Evolutionary conservation across 1,140 invertebrate genomes (phyloP), one percentile per base, ranked within the genome.

Genomic region (Pseudomyrmex pallidus): DNA sequence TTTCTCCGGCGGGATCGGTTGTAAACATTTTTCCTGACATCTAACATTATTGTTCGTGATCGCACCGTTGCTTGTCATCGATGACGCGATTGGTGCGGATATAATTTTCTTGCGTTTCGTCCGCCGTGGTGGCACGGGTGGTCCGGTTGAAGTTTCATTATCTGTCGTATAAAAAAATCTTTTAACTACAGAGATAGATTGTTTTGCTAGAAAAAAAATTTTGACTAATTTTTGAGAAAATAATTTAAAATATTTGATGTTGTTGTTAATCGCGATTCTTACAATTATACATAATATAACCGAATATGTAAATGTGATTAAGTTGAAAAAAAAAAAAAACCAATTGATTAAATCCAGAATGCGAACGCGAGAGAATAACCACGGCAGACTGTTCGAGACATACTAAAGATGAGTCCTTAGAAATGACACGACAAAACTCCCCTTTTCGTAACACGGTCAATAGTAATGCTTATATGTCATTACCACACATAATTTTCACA

Each of bases 101-200:
- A 87, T 86, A n/a, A 13, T 80, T 35, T 35, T 35, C 89, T 91
- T 94, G 50, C 89, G 90, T 88, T 90, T 94, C 46, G 86, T 92
- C 63, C 93, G 91, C 62, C 92, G 92, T 25, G 92, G 93, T 67
- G 94, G 94, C 62, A 94, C 90, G 35, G 93, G 92, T 78, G 94
- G 94, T 59, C 90, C 68, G 61, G 77, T 73, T 72, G 68, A 73
- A 78, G 82, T 74, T 91, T 68, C 25, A 20, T 59, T 72, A 80
- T 80, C 76, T 80, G 66, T 2, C 17, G 25, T 13, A 35, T n/a
- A 15, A 25, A 50, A 25, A 59, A 2, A 72, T 61, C 20, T 48
- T 3, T 2, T 1, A 35, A 50, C 12, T 25, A 59, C 72, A 80
- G 15, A 80, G 56, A 80, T 13, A 59, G 0, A 35, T 72, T 25